A percentile compares a stretch with the other conserved stretches of the same genome.
Evolutionary conservation across 2,113 vertebrate genomes (phyloP).

Genomic region (Hystrix brachyura): DNA sequence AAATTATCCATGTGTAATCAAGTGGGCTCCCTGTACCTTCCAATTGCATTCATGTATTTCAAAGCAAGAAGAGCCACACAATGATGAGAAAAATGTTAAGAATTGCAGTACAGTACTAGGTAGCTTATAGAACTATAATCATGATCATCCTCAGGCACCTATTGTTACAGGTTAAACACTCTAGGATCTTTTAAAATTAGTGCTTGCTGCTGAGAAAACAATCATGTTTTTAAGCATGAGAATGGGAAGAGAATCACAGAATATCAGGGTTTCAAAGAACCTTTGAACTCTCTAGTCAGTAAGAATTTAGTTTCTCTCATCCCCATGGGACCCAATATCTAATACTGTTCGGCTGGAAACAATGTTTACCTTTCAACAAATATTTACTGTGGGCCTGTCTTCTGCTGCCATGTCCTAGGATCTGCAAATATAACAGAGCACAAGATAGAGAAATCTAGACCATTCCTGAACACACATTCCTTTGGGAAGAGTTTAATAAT

Average conservation of each 20-base stretch:
- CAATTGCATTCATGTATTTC: not conserved
- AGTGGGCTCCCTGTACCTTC: not conserved
- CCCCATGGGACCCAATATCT: not conserved
- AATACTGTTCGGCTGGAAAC: not conserved
- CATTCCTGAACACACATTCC: not conserved
- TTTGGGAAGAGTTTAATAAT: not conserved
- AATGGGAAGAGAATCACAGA: constrained; percentile 23
- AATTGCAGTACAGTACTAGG: not conserved
- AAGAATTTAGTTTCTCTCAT: constrained; percentile 21
- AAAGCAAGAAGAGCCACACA: not conserved
- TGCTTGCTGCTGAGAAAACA: constrained; percentile 42
- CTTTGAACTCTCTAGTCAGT: not conserved
- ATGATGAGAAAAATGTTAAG: constrained; percentile 24
- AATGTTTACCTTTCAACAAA: not conserved
- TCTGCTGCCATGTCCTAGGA: not conserved
- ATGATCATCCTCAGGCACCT: not conserved
- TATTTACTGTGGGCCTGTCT: not conserved
- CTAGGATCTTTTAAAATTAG: constrained; percentile 15
- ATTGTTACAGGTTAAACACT: not conserved
- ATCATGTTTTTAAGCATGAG: not conserved
- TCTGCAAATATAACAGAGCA: not conserved
- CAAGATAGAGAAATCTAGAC: not conserved
- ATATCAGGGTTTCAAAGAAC: not conserved
- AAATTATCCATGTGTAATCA: not conserved
- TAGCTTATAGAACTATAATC: not conserved